Conservation (phyloP, 2,888 invertebrate species). For the Thereva nobilitata region DNA sequence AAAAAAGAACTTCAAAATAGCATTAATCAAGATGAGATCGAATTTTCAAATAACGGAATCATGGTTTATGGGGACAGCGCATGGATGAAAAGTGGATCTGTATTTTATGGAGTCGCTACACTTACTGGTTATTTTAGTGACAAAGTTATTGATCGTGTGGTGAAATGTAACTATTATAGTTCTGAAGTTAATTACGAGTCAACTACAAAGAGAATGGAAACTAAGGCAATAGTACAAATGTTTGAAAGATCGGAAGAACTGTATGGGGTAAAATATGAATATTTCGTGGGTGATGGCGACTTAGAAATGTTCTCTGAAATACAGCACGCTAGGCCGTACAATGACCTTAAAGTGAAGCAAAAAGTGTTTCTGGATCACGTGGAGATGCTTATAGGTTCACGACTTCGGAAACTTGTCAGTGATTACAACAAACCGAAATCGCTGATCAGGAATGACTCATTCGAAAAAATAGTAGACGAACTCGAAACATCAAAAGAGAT, state of each 20-base stretch:
- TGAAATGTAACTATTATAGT: conserved; percentile 9
- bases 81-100: conserved; percentile 1
- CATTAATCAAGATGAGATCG: not conserved
- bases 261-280: conserved; percentile 19
- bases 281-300: conserved; percentile 23
- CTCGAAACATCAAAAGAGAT: too few relatives aligned
- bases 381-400: conserved; percentile 44
- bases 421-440: conserved; percentile 40
- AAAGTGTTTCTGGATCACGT: conserved; percentile 43
- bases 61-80: conserved; percentile 17
- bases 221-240: conserved; percentile 5
- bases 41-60: conserved; percentile 12
- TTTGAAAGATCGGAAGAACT: conserved; percentile 11
- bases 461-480: conserved; percentile 39
- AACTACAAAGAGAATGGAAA: conserved; percentile 37
- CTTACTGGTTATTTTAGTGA: conserved; percentile 15
- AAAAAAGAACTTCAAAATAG: conserved; percentile 12
- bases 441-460: conserved; percentile 30
- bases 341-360: conserved; percentile 40
- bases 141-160: conserved; percentile 15
- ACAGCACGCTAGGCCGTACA: conserved; percentile 21
- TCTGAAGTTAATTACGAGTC: conserved; percentile 2
- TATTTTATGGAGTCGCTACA: conserved; percentile 3
- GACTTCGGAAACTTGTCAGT: conserved; percentile 42
- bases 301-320: conserved; percentile 6